Evolutionary conservation across 2,888 invertebrate species (phyloP).

Genomic region (Nipponacmea schrenckii): DNA sequence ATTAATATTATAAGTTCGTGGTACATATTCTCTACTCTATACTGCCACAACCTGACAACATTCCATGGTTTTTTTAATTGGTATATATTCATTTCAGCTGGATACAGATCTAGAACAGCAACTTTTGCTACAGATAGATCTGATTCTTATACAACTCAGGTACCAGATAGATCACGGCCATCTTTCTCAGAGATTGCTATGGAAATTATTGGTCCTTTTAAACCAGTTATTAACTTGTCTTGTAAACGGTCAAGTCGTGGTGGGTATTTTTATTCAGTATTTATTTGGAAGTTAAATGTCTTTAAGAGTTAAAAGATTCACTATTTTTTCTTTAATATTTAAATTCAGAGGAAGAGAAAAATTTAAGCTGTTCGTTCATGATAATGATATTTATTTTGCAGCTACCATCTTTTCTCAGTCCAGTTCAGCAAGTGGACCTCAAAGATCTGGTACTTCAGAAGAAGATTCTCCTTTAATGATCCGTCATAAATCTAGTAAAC

Average conservation of each 20-base stretch:
- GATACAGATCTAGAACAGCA: conserved; percentile 55
- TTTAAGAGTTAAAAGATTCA: too few species aligned
- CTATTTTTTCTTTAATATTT: too few species aligned
- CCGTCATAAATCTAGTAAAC: conserved; percentile 47
- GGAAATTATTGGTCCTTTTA: conserved; percentile 53
- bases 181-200: conserved; percentile 53
- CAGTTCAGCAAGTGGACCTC: conserved; percentile 47
- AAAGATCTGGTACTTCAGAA: conserved; percentile 39
- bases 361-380: background rate
- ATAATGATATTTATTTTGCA: conserved; percentile 23
- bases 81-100: conserved; percentile 28
- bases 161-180: conserved; percentile 38
- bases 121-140: conserved; percentile 59
- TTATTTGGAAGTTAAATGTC: background rate
- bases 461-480: conserved; percentile 17
- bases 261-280: conserved; percentile 18
- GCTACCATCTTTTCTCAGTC: conserved; percentile 56
- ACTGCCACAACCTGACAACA: too few species aligned
- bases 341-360: background rate
- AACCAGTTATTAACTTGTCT: conserved; percentile 47
- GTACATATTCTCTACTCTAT: too few species aligned
- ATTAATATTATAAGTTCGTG: too few species aligned
- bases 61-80: too few species aligned
- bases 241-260: conserved; percentile 54
- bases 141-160: conserved; percentile 47